phyloP scores from a whole-genome alignment of 2,888 invertebrate genomes.

The Cantharis flavilabris region DNA sequence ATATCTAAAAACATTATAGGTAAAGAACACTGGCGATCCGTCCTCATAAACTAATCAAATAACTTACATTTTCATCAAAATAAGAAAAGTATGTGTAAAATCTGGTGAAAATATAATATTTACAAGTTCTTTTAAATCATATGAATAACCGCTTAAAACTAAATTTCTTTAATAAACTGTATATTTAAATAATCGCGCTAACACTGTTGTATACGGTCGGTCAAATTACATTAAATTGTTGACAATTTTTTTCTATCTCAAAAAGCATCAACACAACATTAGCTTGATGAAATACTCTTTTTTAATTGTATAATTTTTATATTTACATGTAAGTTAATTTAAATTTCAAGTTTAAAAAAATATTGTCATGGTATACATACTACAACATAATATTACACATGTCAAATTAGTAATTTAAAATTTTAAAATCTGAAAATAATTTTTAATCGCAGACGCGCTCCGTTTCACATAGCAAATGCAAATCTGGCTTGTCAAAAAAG shows the following conservation, averaged over 20 bases:
- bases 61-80: not conserved
- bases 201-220: not conserved
- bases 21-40: no score
- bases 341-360: no score
- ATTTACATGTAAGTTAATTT: no score
- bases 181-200: not conserved
- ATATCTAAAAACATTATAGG: no score
- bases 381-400: no score
- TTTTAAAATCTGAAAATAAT: no score
- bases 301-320: not conserved
- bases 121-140: not conserved
- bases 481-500: no score
- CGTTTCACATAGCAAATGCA: no score
- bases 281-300: not conserved
- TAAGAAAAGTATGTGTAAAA: not conserved
- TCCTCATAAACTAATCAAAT: not conserved
- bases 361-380: no score
- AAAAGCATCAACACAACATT: not conserved
- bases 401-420: no score
- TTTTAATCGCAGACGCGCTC: no score
- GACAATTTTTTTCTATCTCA: not conserved
- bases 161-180: not conserved
- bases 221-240: not conserved
- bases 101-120: not conserved
- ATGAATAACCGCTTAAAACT: not conserved